Evolutionary conservation across 2,888 invertebrate genomes (phyloP).

Genomic region (Pollenia labialis): DNA sequence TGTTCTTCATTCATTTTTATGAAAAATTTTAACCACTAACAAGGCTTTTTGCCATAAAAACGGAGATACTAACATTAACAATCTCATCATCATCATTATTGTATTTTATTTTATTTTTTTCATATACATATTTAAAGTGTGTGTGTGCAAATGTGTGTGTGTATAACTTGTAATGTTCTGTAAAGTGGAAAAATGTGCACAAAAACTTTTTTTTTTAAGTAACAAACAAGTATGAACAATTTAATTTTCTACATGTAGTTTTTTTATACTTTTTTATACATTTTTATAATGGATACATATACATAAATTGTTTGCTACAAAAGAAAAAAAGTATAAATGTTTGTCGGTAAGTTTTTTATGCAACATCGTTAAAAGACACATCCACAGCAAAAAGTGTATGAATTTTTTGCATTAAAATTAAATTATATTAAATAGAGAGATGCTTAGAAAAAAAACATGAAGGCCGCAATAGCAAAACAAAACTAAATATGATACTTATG

Average conservation of each 20-base stretch:
- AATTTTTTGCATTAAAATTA: slow-evolving; percentile 74
- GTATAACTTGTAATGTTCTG: slow-evolving; percentile 62
- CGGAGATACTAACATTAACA: slow-evolving; percentile 13
- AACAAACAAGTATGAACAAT: slow-evolving; percentile 46
- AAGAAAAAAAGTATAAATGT: slow-evolving; percentile 11
- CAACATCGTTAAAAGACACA: slow-evolving; percentile 27
- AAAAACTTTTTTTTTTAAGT: slow-evolving; percentile 41
- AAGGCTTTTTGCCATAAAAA: slow-evolving; percentile 41
- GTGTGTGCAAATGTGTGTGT: slow-evolving; percentile 9
- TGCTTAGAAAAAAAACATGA: slow-evolving; percentile 13
- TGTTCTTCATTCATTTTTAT: not conserved
- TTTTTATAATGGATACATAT: slow-evolving; percentile 38
- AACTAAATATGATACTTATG: slow-evolving; percentile 52
- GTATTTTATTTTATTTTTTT: not conserved
- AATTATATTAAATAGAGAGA: slow-evolving; percentile 73
- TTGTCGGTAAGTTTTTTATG: slow-evolving; percentile 18
- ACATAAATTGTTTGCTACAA: slow-evolving; percentile 23
- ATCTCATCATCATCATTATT: slow-evolving; percentile 26
- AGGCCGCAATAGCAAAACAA: slow-evolving; percentile 52
- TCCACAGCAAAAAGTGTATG: not conserved
- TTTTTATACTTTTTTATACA: slow-evolving; percentile 26
- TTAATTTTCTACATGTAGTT: slow-evolving; percentile 47
- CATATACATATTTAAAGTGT: not conserved
- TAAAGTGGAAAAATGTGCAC: slow-evolving; percentile 70
- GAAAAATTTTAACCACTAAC: slow-evolving; percentile 53